These are phyloP conservation scores for Timandra comae DNA, from an alignment of 2,888 invertebrate species.

Conservation along the genomic window DNA sequence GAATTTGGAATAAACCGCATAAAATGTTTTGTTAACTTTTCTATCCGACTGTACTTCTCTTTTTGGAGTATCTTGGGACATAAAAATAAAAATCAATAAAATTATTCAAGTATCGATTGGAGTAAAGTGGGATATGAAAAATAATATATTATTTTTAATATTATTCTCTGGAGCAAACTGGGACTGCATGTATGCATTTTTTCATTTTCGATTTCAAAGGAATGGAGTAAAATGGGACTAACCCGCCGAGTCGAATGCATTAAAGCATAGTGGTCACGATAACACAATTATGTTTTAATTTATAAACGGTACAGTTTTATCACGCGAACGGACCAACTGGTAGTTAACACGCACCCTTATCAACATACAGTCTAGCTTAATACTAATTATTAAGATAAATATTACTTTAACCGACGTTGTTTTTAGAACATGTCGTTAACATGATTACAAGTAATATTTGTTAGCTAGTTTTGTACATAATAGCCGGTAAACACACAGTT, in stretches of 20 bases:
- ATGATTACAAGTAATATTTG: constrained; percentile 44
- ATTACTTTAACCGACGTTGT: constrained; percentile 65
- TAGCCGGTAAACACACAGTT: constrained; percentile 31
- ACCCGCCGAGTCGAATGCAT: constrained; percentile 55
- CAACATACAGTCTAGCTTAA: constrained; percentile 63
- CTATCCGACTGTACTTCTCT: too few species aligned
- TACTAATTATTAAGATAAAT: constrained; percentile 76
- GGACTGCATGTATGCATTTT: too few species aligned
- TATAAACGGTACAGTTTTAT: constrained; percentile 62
- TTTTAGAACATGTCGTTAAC: constrained; percentile 55
- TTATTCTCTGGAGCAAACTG: too few species aligned
- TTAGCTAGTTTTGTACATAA: constrained; percentile 38
- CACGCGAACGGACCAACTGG: constrained; percentile 52
- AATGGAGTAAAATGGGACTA: too few species aligned
- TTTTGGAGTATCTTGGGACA: too few species aligned
- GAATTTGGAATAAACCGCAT: too few species aligned
- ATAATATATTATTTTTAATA: too few species aligned
- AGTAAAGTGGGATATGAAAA: too few species aligned
- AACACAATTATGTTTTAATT: constrained; percentile 76
- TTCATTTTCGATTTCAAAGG: too few species aligned
- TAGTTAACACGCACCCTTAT: constrained; percentile 67
- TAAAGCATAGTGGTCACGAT: constrained; percentile 71
- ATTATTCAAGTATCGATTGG: too few species aligned
- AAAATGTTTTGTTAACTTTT: too few species aligned
- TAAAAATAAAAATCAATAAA: too few species aligned